Base-by-base conservation (phyloP, 2,113 vertebrate genomes). In the Myodes glareolus region DNA sequence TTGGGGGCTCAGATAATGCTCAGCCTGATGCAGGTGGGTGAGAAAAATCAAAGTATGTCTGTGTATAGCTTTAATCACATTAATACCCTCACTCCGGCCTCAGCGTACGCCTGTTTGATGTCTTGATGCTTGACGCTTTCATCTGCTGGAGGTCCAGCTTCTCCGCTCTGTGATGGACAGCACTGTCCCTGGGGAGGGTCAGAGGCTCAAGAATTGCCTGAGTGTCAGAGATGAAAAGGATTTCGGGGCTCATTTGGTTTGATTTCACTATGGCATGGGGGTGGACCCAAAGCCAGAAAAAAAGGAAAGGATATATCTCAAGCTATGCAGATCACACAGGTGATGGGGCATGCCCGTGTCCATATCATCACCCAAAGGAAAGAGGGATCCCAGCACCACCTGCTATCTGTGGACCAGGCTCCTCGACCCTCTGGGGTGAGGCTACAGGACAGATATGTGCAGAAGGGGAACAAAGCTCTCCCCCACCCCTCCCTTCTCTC, bases 51-150 rank as follows among this genome's bases (percentile, higher is more conserved):
- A 97, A 96, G 17, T 65, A 33, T 36, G 4, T 7, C 91, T 94
- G 91, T 27, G 17, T 75, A 58, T 45, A 3, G 13, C 92, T 95
- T 70, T 92, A 63, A 45, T 58, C 77, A 31, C 50, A 82, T 95
- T 75, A 87, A 27, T 75, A 6, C 33, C 70, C 25, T 94, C 12
- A n/a, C 63, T 75, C 65, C 47, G 68, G 14, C 77, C 88, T 92
- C 58, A 52, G 85, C 63, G 58, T n/a, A 82, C 52, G 39, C n/a
- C 86, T 70, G 36, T 97, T 97, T 96, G 96, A 98, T 96, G 93
- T 92, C 72, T 96, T 47, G 36, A 87, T 94, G 58, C 52, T 23
- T 0, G 0, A 65, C 16, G 72, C 92, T 97, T 97, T 96, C 86
- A 96, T 97, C 92, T 97, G 92, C 78, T 12, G 17, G 87, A 84